Base-by-base conservation (phyloP, 2,113 vertebrate genomes). In the Hucho hucho region DNA sequence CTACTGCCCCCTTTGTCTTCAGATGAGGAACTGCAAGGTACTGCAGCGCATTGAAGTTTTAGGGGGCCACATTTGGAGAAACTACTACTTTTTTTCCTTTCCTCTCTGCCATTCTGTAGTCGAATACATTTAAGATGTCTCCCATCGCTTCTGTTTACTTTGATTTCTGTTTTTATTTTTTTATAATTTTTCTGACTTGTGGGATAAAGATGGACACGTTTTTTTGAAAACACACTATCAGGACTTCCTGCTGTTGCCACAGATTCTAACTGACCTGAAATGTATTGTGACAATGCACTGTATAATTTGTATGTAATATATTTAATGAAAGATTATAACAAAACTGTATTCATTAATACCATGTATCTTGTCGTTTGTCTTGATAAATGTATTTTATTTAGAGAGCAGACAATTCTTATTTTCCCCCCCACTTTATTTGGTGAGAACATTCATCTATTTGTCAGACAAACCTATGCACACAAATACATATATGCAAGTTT, bases 261-360 rank as follows among this genome's bases (percentile, higher is more conserved):
- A 79, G 64, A 53, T 53, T 0, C 14, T 75, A 89, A 91, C 90
- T 92, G 91, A 93, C 88, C 87, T 83, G 84, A 91, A 92, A 90
- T 87, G 87, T 95, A 92, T 91, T 76, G 87, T 93, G 90, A 86
- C 87, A 93, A 95, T 93, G 94, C 94, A 95, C 95, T 97, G 95
- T 95, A 96, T 95, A 94, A 95, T 95, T 85, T 96, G 94, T 96
- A 96, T 93, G 95, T 96, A 95, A 94, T 96, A 86, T 95, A 97
- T 97, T 96, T 96, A 97, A 96, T 89, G 82, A 95, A 88, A 95
- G 90, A 94, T 86, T 91, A 86, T 88, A 89, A 92, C 89, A 86
- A 90, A 92, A 90, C 86, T 64, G 69, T 90, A 89, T 90, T 89
- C 80, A 87, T 87, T 87, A 88, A 88, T 83, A 83, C 46, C 47